Evolutionary conservation across 2,797 vertebrate species (phyloP), one percentile per base, ranked within the genome.

Genomic region (Paedocypris micromegethes): DNA sequence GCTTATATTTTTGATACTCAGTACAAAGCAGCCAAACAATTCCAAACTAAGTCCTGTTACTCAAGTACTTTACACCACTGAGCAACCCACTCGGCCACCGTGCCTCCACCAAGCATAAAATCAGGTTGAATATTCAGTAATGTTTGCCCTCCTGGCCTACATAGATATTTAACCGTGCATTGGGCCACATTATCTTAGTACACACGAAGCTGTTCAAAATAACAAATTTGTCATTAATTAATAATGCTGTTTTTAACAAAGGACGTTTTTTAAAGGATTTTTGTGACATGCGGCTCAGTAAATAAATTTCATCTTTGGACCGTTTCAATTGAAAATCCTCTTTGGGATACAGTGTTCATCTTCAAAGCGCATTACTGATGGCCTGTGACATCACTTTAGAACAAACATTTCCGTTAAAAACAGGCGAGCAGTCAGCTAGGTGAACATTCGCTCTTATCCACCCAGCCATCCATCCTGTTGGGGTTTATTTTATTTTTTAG

Each of bases 401-500:
- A 62, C 44, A 5, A 69, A 55, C 45, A 72, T 70, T 48, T 65
- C 61, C 7, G 40, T 37, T 23, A 56, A 58, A 68, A 72, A 40
- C 66, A 66, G 23, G 58, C 60, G 55, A 70, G 5, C 47, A 48
- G 64, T 68, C 72, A 54, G 56, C 44, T 50, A 53, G 52, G 50
- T 63, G 4, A 54, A 41, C 48, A 46, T 64, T 9, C 39, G 40
- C 5, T 9, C 64, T 77, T 70, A 72, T 77, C 70, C 66, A 52
- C 49, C 40, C 37, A 8, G 52, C 71, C 67, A 73, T 78, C 68
- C 71, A 62, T 71, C 67, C 71, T 68, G 71, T 68, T 46, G 6
- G 39, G 1, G 23, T 23, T 23, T 23, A 23, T 23, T 45, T 61
- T 51, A 56, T 65, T 72, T 68, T 63, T 74, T 51, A 50, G 59